A percentile compares a stretch with the other conserved stretches of the same genome.
Conservation (phyloP, 2,888 invertebrate species). For the Meiosimyza decipiens region DNA sequence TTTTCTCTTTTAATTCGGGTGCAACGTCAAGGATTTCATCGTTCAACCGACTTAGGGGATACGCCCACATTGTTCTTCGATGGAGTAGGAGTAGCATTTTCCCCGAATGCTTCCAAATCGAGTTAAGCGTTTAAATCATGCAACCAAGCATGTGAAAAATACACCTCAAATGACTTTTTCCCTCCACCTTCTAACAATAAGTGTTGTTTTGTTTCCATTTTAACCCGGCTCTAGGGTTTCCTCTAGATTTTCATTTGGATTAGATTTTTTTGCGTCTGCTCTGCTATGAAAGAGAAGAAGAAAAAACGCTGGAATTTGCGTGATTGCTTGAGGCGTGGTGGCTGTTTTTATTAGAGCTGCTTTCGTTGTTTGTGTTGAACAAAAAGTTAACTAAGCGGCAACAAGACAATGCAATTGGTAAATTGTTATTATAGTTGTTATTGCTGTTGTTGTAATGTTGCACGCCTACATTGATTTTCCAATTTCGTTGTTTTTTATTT, state of each 20-base stretch:
- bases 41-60: conserved; percentile 33
- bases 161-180: conserved; percentile 57
- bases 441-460: conserved; percentile 22
- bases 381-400: conserved; percentile 36
- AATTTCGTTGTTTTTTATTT: conserved; percentile 28
- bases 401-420: conserved; percentile 24
- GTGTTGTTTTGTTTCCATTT: conserved; percentile 24
- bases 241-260: conserved; percentile 19
- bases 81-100: neutral
- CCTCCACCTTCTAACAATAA: neutral
- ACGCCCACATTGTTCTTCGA: conserved; percentile 15
- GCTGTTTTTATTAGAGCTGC: conserved; percentile 44
- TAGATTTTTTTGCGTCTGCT: conserved; percentile 45
- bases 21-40: conserved; percentile 34
- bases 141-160: conserved; percentile 52
- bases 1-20: neutral
- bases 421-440: neutral
- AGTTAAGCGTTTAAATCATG: conserved; percentile 42
- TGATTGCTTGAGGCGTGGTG: conserved; percentile 60
- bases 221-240: neutral
- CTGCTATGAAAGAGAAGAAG: conserved; percentile 35
- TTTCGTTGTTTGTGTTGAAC: conserved; percentile 31
- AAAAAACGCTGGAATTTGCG: conserved; percentile 56
- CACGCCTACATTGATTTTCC: conserved; percentile 44
- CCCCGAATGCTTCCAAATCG: conserved; percentile 19